A percentile compares a stretch with the other conserved stretches of the same genome.
phyloP scores from a whole-genome alignment of 1,140 invertebrate genomes.

The Lasaia peninsularis region DNA sequence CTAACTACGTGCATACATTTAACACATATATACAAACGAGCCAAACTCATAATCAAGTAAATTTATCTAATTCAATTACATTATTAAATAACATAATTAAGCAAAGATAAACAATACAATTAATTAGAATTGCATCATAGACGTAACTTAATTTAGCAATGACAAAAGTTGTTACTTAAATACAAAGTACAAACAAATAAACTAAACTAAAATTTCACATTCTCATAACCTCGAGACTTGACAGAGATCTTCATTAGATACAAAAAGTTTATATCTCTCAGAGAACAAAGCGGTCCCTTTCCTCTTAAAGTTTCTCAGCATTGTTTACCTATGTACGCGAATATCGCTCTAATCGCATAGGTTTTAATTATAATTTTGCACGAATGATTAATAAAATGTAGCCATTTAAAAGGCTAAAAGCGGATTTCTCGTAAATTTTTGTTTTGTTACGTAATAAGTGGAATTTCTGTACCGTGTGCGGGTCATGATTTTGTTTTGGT shows the following conservation, averaged over 20 bases:
- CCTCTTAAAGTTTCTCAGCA: conserved; percentile 13
- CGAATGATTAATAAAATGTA: background rate
- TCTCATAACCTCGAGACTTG: conserved; percentile 15
- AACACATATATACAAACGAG: too few relatives aligned
- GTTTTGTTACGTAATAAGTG: conserved; percentile 19
- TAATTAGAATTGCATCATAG: too few relatives aligned
- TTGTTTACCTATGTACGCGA: conserved; percentile 1
- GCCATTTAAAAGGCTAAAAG: background rate
- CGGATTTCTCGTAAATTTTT: background rate
- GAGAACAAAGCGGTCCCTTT: background rate
- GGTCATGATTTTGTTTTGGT: conserved; percentile 26
- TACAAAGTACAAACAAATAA: background rate
- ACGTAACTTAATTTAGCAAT: too few relatives aligned
- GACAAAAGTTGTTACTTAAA: too few relatives aligned
- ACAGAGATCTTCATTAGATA: conserved; percentile 18
- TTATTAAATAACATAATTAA: too few relatives aligned
- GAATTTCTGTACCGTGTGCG: conserved; percentile 18
- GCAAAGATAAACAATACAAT: too few relatives aligned
- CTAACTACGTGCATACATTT: too few relatives aligned
- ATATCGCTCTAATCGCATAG: conserved; percentile 9
- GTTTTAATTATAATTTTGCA: background rate
- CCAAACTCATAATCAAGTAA: too few relatives aligned
- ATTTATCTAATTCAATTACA: too few relatives aligned
- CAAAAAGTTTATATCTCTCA: conserved; percentile 9
- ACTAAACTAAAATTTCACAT: conserved; percentile 6